These are phyloP conservation scores for Phyllostomus hastatus DNA, from an alignment of 2,113 vertebrate species.

Conservation along the genomic window DNA sequence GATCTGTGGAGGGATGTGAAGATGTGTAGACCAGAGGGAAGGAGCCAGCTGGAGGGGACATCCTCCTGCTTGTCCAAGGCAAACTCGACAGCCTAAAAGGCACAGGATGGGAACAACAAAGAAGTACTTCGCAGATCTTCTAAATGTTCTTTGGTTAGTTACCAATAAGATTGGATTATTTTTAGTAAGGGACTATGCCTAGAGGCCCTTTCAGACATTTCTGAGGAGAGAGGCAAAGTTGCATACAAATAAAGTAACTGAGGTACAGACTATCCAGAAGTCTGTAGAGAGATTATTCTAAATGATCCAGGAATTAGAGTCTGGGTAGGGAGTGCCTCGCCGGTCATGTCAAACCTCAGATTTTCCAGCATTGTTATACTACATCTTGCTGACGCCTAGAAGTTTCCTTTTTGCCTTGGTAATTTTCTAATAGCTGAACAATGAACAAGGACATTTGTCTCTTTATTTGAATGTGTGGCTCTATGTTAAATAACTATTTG, in stretches of 20 bases:
- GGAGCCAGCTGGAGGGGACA: background rate
- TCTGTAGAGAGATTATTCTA: background rate
- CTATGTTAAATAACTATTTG: conserved; percentile 1
- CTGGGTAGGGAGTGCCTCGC: background rate
- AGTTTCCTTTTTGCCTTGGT: background rate
- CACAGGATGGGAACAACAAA: background rate
- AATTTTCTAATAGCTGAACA: conserved; percentile 25
- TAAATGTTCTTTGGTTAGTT: background rate
- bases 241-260: conserved; percentile 16
- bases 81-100: background rate
- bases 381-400: background rate
- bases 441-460: background rate
- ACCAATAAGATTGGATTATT: background rate
- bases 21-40: background rate
- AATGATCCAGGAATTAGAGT: background rate
- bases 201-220: background rate
- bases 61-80: background rate
- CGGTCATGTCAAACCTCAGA: background rate
- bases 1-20: background rate
- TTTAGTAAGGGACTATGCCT: background rate
- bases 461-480: conserved; percentile 23
- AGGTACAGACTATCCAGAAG: background rate
- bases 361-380: background rate
- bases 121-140: background rate
- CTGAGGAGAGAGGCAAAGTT: background rate